A percentile compares a stretch with the other conserved stretches of the same genome.
Conservation (phyloP, 2,797 vertebrate genomes). For the Rousettus madagascariensis region DNA sequence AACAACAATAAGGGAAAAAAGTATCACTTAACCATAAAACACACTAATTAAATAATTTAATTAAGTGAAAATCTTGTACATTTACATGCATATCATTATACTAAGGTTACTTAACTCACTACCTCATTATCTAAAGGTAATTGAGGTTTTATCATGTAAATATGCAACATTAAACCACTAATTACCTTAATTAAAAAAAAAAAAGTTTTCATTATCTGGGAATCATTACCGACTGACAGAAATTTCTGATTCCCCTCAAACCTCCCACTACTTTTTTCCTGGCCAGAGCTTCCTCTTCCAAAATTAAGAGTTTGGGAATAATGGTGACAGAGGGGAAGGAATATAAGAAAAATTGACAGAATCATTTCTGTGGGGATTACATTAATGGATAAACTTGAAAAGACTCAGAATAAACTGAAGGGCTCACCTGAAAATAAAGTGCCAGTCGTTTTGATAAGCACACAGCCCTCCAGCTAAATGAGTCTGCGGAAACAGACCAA, state of each 20-base stretch:
- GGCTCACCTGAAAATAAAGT: neutral
- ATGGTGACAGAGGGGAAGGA: neutral
- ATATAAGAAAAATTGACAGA: neutral
- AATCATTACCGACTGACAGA: slow-evolving; percentile 28
- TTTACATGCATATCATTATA: slow-evolving; percentile 47
- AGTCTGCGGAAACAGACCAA: neutral
- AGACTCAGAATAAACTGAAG: neutral
- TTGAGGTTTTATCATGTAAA: slow-evolving; percentile 54
- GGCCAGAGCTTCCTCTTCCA: neutral
- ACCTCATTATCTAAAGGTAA: slow-evolving; percentile 64
- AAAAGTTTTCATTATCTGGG: neutral
- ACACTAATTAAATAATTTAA: slow-evolving; percentile 56
- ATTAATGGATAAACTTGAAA: slow-evolving; percentile 8
- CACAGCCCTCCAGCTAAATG: neutral
- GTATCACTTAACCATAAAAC: slow-evolving; percentile 3
- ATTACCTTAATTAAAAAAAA: slow-evolving; percentile 60
- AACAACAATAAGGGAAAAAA: neutral
- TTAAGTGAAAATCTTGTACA: slow-evolving; percentile 23
- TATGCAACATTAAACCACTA: slow-evolving; percentile 35
- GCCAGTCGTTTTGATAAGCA: neutral
- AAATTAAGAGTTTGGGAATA: neutral
- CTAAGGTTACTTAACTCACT: slow-evolving; percentile 42
- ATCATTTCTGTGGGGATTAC: neutral
- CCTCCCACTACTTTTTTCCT: neutral
- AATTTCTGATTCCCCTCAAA: slow-evolving; percentile 14